Base-by-base conservation (phyloP, 2,888 invertebrate genomes). In the Argyresthia goedartella region DNA sequence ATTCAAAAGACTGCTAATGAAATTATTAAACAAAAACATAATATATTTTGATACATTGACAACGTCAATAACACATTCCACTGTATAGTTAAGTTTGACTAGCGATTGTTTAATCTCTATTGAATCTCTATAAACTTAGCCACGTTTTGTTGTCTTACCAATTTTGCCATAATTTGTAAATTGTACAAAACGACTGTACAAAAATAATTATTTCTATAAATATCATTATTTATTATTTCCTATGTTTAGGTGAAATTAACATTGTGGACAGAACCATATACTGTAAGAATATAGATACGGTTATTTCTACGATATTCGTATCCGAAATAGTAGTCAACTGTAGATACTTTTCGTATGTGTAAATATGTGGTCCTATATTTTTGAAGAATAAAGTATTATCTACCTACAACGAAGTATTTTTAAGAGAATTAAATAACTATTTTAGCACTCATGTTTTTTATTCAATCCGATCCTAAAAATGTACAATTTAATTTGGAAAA, bases 331-430 rank as follows among this genome's bases (percentile, higher is more conserved):
- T 25, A 25, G 25, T 25, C 25, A 25, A 25, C 25, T 25, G 2
- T 25, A 25, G 25, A 25, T 25, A 25, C 25, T 25, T 25, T 25
- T 25, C 25, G 25, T 57, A 52, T 57, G 47, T 63, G 63, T 74
- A 71, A 69, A 70, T 47, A 47, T 10, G 48, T 73, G 63, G 55
- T 57, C 55, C 53, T 55, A 50, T 55, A 62, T 63, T 69, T 68
- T 67, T 66, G 62, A 64, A 71, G 67, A 66, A 62, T 62, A 65
- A 72, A 76, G 73, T 76, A 76, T 76, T 75, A 76, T 66, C 66
- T 65, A 67, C 65, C 66, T 67, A 66, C 60, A 67, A 64, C 64
- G 66, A 70, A 64, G 58, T 53, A 59, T 55, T 57, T 57, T 51
- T 64, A 62, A 62, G 41, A 62, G 41, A 1, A 16, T 15, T 36